Percentiles rank a stretch among this genome's conserved stretches.
phyloP scores from a whole-genome alignment of 2,797 vertebrate genomes.

The Enteromius mattozi region DNA sequence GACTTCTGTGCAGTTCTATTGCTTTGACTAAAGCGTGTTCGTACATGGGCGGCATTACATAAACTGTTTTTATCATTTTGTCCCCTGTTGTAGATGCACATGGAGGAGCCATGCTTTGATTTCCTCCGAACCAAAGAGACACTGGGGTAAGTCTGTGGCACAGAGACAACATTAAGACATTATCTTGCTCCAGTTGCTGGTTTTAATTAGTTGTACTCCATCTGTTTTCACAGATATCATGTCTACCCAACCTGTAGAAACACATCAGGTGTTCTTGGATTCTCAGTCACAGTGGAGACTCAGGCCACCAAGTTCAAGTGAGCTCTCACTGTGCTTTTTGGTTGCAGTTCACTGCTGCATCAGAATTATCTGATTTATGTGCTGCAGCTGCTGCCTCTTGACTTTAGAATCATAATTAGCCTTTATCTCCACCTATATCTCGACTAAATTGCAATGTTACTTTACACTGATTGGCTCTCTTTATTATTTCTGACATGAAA shows the following conservation, averaged over 20 bases:
- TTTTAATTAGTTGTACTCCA: constrained; percentile 23
- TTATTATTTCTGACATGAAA: constrained; percentile 26
- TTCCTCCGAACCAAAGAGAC: constrained; percentile 97
- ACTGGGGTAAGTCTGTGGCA: constrained; percentile 79
- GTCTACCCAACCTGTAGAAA: constrained; percentile 96
- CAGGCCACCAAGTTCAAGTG: constrained; percentile 97
- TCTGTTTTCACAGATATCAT: constrained; percentile 81
- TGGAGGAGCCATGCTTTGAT: constrained; percentile 98
- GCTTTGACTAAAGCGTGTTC: background rate
- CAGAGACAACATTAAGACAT: background rate
- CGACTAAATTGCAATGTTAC: constrained; percentile 20
- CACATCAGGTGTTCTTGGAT: constrained; percentile 93
- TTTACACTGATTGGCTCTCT: constrained; percentile 30
- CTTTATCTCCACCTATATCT: constrained; percentile 25
- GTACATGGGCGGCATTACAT: background rate
- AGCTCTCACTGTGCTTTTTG: constrained; percentile 62
- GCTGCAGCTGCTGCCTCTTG: constrained; percentile 42
- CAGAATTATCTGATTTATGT: constrained; percentile 29
- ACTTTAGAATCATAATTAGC: constrained; percentile 44
- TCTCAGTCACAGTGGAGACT: constrained; percentile 94
- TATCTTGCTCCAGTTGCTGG: constrained; percentile 7
- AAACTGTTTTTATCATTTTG: constrained; percentile 16
- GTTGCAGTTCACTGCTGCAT: constrained; percentile 32
- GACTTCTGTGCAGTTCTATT: background rate
- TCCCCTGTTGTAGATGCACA: constrained; percentile 86